phyloP scores from a whole-genome alignment of 2,113 vertebrate species.

The Bos javanicus region DNA sequence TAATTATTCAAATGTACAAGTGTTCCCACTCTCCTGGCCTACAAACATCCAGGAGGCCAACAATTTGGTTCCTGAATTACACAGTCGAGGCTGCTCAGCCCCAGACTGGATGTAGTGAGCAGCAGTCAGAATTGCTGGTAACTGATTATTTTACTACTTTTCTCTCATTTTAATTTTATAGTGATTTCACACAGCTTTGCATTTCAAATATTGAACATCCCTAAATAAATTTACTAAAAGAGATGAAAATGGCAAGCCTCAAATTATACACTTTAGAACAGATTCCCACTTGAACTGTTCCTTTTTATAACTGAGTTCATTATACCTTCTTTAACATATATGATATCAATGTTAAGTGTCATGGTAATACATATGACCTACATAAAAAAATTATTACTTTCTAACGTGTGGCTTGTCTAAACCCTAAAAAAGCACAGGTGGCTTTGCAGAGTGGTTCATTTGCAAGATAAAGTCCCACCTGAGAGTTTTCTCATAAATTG shows the following conservation, averaged over 20 bases:
- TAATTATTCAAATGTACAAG: background rate
- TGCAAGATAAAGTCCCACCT: background rate
- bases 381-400: conserved; percentile 11
- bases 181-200: background rate
- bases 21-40: background rate
- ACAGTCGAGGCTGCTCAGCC: background rate
- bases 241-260: background rate
- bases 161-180: background rate
- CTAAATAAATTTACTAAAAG: conserved; percentile 22
- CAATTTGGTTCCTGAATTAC: background rate
- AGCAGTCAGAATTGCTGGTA: background rate
- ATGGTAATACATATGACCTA: background rate
- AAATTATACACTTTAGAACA: background rate
- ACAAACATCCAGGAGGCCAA: background rate
- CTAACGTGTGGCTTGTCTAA: background rate
- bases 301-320: background rate
- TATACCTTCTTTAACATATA: background rate
- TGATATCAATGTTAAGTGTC: background rate
- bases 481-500: background rate
- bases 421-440: background rate
- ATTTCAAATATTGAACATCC: background rate
- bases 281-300: background rate
- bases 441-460: background rate
- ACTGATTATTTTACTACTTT: background rate
- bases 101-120: background rate